Evolutionary conservation across 2,113 vertebrate species (phyloP).

Genomic region (Oplegnathus fasciatus): DNA sequence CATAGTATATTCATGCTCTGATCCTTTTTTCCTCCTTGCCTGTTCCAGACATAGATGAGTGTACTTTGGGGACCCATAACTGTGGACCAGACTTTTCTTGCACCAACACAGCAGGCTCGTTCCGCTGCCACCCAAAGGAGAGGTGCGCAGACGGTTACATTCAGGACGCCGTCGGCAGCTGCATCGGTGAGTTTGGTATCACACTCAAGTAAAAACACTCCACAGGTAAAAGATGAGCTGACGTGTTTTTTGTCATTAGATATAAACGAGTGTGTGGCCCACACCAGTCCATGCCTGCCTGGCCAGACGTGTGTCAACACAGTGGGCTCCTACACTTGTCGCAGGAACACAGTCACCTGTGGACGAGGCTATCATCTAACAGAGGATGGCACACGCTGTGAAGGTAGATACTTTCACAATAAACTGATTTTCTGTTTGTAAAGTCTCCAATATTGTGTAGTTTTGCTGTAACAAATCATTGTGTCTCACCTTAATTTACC

Average conservation of each 20-base stretch:
- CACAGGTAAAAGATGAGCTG: not conserved
- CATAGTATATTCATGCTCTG: not conserved
- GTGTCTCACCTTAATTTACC: too few relatives aligned
- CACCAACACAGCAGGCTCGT: slow-evolving; percentile 94
- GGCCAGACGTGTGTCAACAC: slow-evolving; percentile 92
- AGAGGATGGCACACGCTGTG: slow-evolving; percentile 88
- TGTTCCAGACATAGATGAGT: slow-evolving; percentile 94
- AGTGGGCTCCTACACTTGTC: slow-evolving; percentile 90
- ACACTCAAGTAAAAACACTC: not conserved
- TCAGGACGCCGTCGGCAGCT: slow-evolving; percentile 90
- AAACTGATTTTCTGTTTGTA: not conserved
- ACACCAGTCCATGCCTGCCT: slow-evolving; percentile 82
- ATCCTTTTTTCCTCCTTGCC: not conserved
- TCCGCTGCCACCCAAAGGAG: slow-evolving; percentile 89
- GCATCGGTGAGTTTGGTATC: slow-evolving; percentile 88
- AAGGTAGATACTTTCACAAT: slow-evolving; percentile 80
- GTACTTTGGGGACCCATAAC: slow-evolving; percentile 91
- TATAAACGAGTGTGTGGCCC: slow-evolving; percentile 91
- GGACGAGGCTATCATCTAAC: slow-evolving; percentile 91
- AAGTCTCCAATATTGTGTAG: not conserved
- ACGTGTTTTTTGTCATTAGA: slow-evolving; percentile 80
- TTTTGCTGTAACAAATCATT: not conserved
- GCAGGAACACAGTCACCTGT: slow-evolving; percentile 87
- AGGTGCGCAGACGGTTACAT: slow-evolving; percentile 89
- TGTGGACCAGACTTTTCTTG: slow-evolving; percentile 90